Evolutionary conservation across 2,888 invertebrate species (phyloP).

Genomic region (Acholoe squamosa): DNA sequence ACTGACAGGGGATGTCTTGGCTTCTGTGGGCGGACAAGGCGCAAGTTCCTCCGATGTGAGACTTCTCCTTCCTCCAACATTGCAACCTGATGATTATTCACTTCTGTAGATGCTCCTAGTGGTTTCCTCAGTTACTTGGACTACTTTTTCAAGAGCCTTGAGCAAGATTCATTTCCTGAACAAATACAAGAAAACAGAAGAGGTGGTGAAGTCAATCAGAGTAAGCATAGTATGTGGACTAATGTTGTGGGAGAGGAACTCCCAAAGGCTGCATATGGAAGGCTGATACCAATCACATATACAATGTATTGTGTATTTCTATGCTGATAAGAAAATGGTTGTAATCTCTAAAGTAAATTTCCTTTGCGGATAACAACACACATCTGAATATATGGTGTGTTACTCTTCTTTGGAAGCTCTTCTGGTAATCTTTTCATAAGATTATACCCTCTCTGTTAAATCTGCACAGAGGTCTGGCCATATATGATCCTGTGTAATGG

Average conservation of each 20-base stretch:
- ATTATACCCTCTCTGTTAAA: too few relatives aligned
- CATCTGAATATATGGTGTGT: too few relatives aligned
- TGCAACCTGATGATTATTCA: constrained; percentile 33
- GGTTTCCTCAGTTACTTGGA: neutral
- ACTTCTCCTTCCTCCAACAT: neutral
- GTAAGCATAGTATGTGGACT: neutral
- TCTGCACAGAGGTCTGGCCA: too few relatives aligned
- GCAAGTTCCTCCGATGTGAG: constrained; percentile 53
- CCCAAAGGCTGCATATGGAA: neutral
- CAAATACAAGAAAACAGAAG: neutral
- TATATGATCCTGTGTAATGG: too few relatives aligned
- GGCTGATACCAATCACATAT: neutral
- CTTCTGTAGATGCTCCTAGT: neutral
- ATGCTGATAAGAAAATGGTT: too few relatives aligned
- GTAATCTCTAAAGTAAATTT: too few relatives aligned
- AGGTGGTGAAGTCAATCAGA: neutral
- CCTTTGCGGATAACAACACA: too few relatives aligned
- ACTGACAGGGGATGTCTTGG: constrained; percentile 68
- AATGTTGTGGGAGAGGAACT: neutral
- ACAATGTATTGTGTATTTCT: neutral
- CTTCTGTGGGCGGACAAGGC: constrained; percentile 68
- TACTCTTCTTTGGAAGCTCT: too few relatives aligned
- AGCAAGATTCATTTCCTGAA: neutral
- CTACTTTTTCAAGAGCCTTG: neutral
- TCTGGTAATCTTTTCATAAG: too few relatives aligned